A percentile compares a stretch with the other conserved stretches of the same genome.
Conservation (phyloP, 30 jellyfish, hydroid and myxozoan species). For the Aurelia sp. region DNA sequence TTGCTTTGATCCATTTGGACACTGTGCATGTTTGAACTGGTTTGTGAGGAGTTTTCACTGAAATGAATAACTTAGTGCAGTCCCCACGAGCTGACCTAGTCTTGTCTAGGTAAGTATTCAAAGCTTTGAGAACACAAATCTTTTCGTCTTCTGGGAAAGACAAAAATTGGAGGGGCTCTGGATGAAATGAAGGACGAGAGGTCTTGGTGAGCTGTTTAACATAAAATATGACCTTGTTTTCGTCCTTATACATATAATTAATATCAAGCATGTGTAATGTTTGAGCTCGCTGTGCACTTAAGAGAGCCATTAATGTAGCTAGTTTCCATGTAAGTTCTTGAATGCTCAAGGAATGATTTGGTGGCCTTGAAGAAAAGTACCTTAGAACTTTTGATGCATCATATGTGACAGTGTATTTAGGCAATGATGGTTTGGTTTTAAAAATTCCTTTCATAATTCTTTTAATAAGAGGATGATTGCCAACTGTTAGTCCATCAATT, state of each 20-base stretch:
- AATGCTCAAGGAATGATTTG: slow-evolving; percentile 5
- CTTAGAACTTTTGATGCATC: slow-evolving; percentile 2
- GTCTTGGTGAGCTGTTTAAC: slow-evolving; percentile 17
- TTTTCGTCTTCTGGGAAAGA: slow-evolving; percentile 36
- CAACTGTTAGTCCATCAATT: slow-evolving; percentile 42
- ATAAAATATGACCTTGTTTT: no score
- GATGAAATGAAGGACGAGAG: slow-evolving; percentile 32
- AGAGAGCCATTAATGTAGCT: slow-evolving; percentile 23
- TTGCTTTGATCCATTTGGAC: slow-evolving; percentile 30
- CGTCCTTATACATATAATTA: background rate
- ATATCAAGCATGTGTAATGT: slow-evolving; percentile 15
- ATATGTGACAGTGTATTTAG: background rate
- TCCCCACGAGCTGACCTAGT: slow-evolving; percentile 30
- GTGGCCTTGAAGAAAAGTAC: slow-evolving; percentile 40
- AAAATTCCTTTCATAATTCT: slow-evolving; percentile 34
- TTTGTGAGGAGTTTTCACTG: slow-evolving; percentile 36
- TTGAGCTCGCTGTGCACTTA: slow-evolving; percentile 1
- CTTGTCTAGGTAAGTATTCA: slow-evolving; percentile 28
- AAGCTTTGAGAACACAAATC: slow-evolving; percentile 16
- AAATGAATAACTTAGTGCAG: slow-evolving; percentile 24
- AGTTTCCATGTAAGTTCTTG: slow-evolving; percentile 34
- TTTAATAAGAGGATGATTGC: slow-evolving; percentile 12
- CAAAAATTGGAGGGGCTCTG: slow-evolving; percentile 32
- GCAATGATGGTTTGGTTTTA: slow-evolving; percentile 43
- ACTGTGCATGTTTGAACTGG: slow-evolving; percentile 29